phyloP scores from a whole-genome alignment of 1,140 invertebrate species.

The Drosophila repletoides region DNA sequence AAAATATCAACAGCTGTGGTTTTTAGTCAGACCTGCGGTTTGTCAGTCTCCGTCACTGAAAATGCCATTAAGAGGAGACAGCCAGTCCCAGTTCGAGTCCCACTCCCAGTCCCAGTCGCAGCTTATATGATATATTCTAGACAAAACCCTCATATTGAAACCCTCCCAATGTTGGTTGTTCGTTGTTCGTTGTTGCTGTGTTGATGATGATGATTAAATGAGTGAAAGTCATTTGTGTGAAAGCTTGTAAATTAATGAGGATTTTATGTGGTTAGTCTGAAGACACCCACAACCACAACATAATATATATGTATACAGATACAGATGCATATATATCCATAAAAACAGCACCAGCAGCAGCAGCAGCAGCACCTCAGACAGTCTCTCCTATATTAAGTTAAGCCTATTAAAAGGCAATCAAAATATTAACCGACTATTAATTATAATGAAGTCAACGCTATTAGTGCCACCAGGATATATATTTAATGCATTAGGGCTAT shows the following conservation, averaged over 20 bases:
- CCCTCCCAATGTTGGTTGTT: not conserved
- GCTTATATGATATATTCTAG: slow-evolving; percentile 27
- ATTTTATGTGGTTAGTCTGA: slow-evolving; percentile 59
- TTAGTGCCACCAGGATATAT: slow-evolving; percentile 1
- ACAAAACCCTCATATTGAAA: slow-evolving; percentile 28
- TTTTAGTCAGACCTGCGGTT: slow-evolving; percentile 14
- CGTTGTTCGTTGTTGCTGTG: slow-evolving; percentile 23
- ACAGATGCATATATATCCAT: not conserved
- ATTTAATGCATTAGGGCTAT: not conserved
- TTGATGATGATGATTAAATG: slow-evolving; percentile 44
- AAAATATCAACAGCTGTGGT: slow-evolving; percentile 39
- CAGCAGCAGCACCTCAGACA: not conserved
- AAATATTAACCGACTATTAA: slow-evolving; percentile 39
- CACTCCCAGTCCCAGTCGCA: no score
- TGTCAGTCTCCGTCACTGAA: slow-evolving; percentile 39
- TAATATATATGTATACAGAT: slow-evolving; percentile 7
- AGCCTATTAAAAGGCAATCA: slow-evolving; percentile 30
- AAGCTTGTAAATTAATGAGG: slow-evolving; percentile 65
- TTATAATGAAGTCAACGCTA: slow-evolving; percentile 14
- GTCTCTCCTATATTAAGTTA: slow-evolving; percentile 5
- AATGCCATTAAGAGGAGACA: slow-evolving; percentile 53
- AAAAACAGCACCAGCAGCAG: not conserved
- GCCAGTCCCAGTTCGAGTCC: not conserved
- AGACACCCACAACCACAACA: slow-evolving; percentile 36
- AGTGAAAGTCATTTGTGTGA: slow-evolving; percentile 66